Base-by-base conservation (phyloP, 2,113 vertebrate genomes). In the Vulpes ferrilata region DNA sequence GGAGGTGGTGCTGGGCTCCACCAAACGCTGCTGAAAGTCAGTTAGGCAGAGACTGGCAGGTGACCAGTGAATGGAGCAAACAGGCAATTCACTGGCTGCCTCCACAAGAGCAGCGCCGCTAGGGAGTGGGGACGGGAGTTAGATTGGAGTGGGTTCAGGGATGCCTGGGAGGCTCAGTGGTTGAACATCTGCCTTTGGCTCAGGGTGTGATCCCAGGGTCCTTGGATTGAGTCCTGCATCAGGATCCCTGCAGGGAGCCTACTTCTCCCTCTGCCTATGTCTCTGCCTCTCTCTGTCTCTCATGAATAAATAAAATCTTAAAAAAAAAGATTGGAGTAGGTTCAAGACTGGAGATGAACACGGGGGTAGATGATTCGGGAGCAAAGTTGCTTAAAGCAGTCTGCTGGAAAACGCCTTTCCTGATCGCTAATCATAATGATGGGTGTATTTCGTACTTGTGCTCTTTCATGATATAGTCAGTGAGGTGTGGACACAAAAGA, bases 41-140 rank as follows among this genome's bases (percentile, higher is more conserved):
- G n/a, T 1, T 17, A 4, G 90, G n/a, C 0, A 0, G 11, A 57
- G 69, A 55, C 27, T 11, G 60, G 71, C 43, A 12, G 20, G 27
- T 23, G 25, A 25, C 57, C 10, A 5, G 8, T 2, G 48, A 15
- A 35, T 4, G 60, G 16, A 48, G 43, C 3, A 3, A 27, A 71
- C 3, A 43, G 1, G 51, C 0, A 0, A 12, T 12, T 69, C 38
- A 4, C 1, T 0, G 3, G 30, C 7, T 7, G 30, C 62, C 1
- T 53, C 8, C 0, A 22, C 9, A 3, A 27, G 16, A 22, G 35
- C 7, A 23, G 16, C 7, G 19, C 12, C 0, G 0, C 32, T 6
- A 23, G 62, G 7, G 43, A 4, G 19, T 13, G 19, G 11, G 38
- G 30, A 9, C 2, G 0, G 25, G 79, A 48, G 30, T 80, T 30